These are phyloP conservation scores for Hestina assimilis DNA, from an alignment of 1,140 invertebrate species.

Conservation along the genomic window DNA sequence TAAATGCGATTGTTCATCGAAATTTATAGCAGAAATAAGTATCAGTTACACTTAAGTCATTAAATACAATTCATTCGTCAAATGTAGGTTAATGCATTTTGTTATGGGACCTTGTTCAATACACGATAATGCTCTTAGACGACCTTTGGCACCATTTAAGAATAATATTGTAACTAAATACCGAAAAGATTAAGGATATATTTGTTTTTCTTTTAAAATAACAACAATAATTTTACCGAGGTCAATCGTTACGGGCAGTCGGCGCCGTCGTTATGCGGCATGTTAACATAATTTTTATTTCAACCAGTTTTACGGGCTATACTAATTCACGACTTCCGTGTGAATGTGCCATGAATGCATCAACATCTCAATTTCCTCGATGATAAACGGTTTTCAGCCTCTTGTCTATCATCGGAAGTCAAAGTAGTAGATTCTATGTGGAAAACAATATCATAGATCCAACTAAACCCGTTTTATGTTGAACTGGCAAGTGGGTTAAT, in stretches of 20 bases:
- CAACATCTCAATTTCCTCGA: constrained; percentile 3
- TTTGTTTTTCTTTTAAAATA: constrained; percentile 36
- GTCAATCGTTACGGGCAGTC: constrained; percentile 28
- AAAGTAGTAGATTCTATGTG: constrained; percentile 28
- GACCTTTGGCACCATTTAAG: constrained; percentile 48
- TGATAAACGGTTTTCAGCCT: background rate
- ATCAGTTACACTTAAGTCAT: constrained; percentile 8
- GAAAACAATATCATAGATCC: constrained; percentile 50
- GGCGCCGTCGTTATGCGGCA: constrained; percentile 10
- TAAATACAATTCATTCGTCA: constrained; percentile 14
- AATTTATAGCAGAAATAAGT: constrained; percentile 2
- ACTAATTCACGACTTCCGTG: constrained; percentile 15
- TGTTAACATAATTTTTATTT: constrained; percentile 34
- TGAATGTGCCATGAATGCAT: background rate
- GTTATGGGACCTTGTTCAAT: constrained; percentile 11
- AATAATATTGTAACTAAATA: constrained; percentile 45
- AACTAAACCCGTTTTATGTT: constrained; percentile 44
- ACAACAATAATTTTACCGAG: constrained; percentile 35
- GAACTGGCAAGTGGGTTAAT: constrained; percentile 64
- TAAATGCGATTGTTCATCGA: background rate
- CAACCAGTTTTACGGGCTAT: constrained; percentile 4
- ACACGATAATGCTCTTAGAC: constrained; percentile 35
- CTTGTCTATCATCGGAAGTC: background rate
- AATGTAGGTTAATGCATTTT: constrained; percentile 42
- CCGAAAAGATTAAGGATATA: constrained; percentile 42